phyloP scores from a whole-genome alignment of 2,888 invertebrate genomes.

The Calephelis perditalis region DNA sequence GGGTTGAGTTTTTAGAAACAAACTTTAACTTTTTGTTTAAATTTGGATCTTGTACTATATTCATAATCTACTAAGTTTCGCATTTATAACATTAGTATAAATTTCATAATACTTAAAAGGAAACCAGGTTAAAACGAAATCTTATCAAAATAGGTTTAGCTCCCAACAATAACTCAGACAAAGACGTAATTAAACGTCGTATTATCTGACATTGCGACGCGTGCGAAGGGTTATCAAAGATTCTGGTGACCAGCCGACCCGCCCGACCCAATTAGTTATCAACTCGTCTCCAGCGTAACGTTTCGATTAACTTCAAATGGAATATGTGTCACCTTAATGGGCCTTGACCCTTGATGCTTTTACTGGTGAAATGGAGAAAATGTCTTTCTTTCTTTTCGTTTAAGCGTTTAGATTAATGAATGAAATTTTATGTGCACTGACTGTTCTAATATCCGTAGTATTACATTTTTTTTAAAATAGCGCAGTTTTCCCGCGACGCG shows the following conservation, averaged over 20 bases:
- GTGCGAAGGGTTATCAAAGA: slow-evolving; percentile 59
- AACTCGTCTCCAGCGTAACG: slow-evolving; percentile 23
- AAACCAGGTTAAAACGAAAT: not conserved
- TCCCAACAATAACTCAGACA: not conserved
- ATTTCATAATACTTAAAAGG: too few species aligned
- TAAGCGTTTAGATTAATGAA: too few species aligned
- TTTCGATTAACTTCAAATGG: slow-evolving; percentile 18
- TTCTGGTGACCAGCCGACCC: slow-evolving; percentile 61
- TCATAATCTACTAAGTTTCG: too few species aligned
- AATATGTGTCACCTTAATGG: slow-evolving; percentile 25
- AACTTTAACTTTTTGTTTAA: too few species aligned
- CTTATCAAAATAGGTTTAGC: not conserved
- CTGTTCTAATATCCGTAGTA: too few species aligned
- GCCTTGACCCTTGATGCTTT: slow-evolving; percentile 40
- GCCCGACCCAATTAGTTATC: slow-evolving; percentile 68
- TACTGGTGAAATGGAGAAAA: slow-evolving; percentile 16
- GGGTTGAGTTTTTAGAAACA: too few species aligned
- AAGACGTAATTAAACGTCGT: not conserved
- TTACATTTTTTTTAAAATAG: too few species aligned
- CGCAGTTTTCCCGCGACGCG: too few species aligned
- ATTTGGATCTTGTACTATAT: too few species aligned
- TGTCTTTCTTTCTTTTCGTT: too few species aligned
- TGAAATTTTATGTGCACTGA: too few species aligned
- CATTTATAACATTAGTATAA: too few species aligned
- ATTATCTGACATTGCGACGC: slow-evolving; percentile 43